Evolutionary conservation across 2,113 vertebrate genomes (phyloP).

Genomic region (Oncorhynchus gorbuscha): DNA sequence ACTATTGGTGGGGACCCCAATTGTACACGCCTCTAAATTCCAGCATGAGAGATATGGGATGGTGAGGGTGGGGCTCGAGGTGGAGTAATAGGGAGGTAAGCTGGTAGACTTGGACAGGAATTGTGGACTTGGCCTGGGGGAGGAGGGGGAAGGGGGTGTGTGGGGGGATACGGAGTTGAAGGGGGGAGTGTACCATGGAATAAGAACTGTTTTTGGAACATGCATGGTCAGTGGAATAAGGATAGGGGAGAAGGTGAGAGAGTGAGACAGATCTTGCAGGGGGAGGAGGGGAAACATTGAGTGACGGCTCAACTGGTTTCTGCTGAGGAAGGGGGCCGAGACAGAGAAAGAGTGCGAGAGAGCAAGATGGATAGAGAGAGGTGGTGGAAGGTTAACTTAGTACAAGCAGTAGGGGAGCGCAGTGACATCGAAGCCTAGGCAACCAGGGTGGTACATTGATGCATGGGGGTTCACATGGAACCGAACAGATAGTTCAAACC

Average conservation of each 20-base stretch:
- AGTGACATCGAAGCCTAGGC: neutral
- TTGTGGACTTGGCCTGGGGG: conserved; percentile 47
- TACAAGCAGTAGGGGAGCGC: conserved; percentile 18
- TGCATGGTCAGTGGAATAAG: conserved; percentile 81
- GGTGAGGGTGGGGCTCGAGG: conserved; percentile 50
- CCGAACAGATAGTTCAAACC: too few species aligned
- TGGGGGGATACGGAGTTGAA: conserved; percentile 10
- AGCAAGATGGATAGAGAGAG: conserved; percentile 12
- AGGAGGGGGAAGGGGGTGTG: conserved; percentile 29
- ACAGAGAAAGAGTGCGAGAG: conserved; percentile 5
- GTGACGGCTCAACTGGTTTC: conserved; percentile 73
- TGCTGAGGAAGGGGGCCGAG: conserved; percentile 61
- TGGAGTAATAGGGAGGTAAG: conserved; percentile 56
- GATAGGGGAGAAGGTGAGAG: conserved; percentile 76
- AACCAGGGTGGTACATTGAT: neutral
- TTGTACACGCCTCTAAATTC: conserved; percentile 59
- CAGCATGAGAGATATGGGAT: conserved; percentile 47
- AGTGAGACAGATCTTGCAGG: conserved; percentile 61
- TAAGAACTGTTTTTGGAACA: conserved; percentile 79
- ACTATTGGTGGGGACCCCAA: conserved; percentile 60
- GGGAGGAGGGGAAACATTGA: conserved; percentile 42
- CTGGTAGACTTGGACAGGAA: conserved; percentile 68
- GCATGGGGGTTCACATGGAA: neutral
- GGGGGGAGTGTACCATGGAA: conserved; percentile 40
- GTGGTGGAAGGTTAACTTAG: conserved; percentile 35